These are phyloP conservation scores for Bradypodion ventrale DNA, from an alignment of 2,797 vertebrate genomes.

Conservation along the genomic window DNA sequence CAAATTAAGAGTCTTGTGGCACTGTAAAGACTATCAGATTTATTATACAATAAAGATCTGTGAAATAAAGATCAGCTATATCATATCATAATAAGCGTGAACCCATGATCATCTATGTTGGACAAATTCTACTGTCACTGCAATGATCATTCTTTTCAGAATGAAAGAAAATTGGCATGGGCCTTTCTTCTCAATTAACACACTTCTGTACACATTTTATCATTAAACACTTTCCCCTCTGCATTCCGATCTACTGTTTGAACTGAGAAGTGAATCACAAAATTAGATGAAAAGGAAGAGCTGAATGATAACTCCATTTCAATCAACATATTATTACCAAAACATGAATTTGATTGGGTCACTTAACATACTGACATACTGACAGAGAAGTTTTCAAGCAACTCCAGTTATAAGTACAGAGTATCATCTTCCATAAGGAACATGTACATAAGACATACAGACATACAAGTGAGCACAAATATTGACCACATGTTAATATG, in stretches of 20 bases:
- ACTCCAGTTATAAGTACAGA: background rate
- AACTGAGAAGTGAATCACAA: too few species aligned
- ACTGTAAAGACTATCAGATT: background rate
- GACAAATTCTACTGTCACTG: background rate
- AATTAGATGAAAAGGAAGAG: background rate
- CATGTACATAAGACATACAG: background rate
- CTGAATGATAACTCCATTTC: background rate
- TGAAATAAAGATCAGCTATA: background rate
- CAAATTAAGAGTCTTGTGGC: background rate
- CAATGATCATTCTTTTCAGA: background rate
- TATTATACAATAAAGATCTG: background rate
- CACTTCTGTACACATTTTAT: background rate
- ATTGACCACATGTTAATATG: background rate
- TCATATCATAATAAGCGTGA: background rate
- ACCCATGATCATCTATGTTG: background rate
- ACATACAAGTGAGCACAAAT: background rate
- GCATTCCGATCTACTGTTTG: too few species aligned
- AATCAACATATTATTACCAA: background rate
- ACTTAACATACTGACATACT: background rate
- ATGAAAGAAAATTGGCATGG: background rate
- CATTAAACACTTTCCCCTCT: background rate
- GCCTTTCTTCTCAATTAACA: background rate
- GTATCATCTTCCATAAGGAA: background rate
- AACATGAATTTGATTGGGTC: background rate
- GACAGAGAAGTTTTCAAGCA: background rate